Percentiles rank a stretch among this genome's conserved stretches.
Evolutionary conservation across 1,140 invertebrate genomes (phyloP).

Genomic region (Cecropterus lyciades): DNA sequence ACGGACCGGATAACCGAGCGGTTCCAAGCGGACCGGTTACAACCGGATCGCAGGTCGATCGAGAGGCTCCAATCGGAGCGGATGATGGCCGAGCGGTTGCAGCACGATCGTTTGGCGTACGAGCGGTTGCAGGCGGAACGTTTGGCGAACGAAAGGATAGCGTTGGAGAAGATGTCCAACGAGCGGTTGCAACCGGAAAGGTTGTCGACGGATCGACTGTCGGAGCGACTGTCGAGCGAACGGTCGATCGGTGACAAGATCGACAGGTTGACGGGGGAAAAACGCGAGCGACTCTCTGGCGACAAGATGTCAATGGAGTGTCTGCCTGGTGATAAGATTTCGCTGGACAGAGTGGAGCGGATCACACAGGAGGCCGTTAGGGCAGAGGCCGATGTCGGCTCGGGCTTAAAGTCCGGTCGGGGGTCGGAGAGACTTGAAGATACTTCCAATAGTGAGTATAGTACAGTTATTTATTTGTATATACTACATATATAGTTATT

Average conservation of each 20-base stretch:
- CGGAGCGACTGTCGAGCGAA: too few relatives aligned
- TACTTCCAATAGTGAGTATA: conserved; percentile 58
- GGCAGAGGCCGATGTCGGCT: conserved; percentile 76
- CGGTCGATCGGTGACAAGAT: too few relatives aligned
- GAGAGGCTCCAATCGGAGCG: conserved; percentile 40
- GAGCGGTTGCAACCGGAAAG: conserved; percentile 46
- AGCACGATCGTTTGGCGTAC: conserved; percentile 38
- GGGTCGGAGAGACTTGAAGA: conserved; percentile 57
- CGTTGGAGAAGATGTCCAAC: conserved; percentile 28
- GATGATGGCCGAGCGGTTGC: conserved; percentile 40
- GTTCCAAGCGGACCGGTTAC: conserved; percentile 22
- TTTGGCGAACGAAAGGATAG: conserved; percentile 41
- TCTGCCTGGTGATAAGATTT: too few relatives aligned
- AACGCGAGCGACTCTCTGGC: too few relatives aligned
- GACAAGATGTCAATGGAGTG: too few relatives aligned
- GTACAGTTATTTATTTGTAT: neutral
- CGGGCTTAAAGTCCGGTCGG: conserved; percentile 56
- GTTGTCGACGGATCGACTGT: conserved; percentile 45
- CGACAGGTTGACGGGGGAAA: too few relatives aligned
- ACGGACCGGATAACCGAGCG: conserved; percentile 47
- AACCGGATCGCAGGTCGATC: conserved; percentile 29
- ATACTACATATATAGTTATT: too few relatives aligned
- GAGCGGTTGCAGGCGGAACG: conserved; percentile 45
- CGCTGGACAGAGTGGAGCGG: conserved; percentile 47
- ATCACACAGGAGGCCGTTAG: conserved; percentile 54